These are phyloP conservation scores for Buteo buteo DNA, from an alignment of 2,113 vertebrate genomes.

Conservation along the genomic window DNA sequence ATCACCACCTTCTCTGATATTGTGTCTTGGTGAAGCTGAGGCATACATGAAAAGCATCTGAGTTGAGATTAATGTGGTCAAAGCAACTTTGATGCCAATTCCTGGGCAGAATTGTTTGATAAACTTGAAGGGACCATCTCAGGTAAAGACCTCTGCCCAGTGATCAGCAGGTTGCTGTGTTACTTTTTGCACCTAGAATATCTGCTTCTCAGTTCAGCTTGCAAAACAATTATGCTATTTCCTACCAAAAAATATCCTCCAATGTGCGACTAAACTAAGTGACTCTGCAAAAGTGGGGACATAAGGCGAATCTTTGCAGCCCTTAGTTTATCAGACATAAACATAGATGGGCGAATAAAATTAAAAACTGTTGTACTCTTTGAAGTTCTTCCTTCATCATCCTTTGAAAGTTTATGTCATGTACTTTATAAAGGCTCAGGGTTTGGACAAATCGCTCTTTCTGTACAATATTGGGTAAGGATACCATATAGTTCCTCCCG, in stretches of 20 bases:
- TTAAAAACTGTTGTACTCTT: background rate
- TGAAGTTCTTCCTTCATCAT: background rate
- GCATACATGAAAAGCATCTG: background rate
- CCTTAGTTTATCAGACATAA: background rate
- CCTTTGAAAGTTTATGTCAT: background rate
- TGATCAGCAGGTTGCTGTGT: background rate
- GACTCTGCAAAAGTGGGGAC: background rate
- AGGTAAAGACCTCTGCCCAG: background rate
- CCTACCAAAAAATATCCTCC: background rate
- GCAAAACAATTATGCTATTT: background rate
- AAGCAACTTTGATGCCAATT: background rate
- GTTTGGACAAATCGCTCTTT: background rate
- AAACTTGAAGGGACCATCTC: background rate
- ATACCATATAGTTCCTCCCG: background rate
- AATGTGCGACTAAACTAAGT: background rate
- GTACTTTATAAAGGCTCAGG: background rate
- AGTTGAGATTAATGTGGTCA: background rate
- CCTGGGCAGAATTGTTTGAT: background rate
- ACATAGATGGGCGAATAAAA: background rate
- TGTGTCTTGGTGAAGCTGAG: background rate
- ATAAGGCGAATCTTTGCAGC: background rate
- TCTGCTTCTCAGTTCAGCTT: background rate
- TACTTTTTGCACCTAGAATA: background rate
- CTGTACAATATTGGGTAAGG: background rate
- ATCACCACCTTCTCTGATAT: background rate